Evolutionary conservation across 1,140 invertebrate species (phyloP).

Genomic region (Copidosoma floridanum): DNA sequence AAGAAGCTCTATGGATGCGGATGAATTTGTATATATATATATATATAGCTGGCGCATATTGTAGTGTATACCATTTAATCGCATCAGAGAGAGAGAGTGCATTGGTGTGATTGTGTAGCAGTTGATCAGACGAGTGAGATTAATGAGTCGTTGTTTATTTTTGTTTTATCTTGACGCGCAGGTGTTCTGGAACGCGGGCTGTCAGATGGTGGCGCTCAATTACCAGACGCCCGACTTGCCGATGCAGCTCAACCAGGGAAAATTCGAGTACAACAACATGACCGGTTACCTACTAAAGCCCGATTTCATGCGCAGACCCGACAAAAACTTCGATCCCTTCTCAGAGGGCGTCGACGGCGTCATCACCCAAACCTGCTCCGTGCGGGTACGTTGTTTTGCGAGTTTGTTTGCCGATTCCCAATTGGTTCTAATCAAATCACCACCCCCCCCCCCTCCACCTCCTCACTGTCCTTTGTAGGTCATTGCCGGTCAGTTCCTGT

Average conservation of each 20-base stretch:
- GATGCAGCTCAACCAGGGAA: conserved; percentile 80
- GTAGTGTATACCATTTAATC: too few relatives aligned
- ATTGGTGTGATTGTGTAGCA: too few relatives aligned
- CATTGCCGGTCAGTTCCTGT: conserved; percentile 52
- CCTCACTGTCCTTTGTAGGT: conserved; percentile 34
- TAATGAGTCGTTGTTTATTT: too few relatives aligned
- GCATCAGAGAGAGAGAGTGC: too few relatives aligned
- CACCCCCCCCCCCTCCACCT: too few relatives aligned
- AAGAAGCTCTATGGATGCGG: too few relatives aligned
- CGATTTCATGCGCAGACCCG: conserved; percentile 75
- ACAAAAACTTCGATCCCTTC: conserved; percentile 74
- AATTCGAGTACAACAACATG: conserved; percentile 73
- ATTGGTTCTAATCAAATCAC: too few relatives aligned
- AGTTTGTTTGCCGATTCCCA: conserved; percentile 19
- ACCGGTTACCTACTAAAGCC: conserved; percentile 75
- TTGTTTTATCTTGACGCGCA: too few relatives aligned
- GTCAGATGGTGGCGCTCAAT: conserved; percentile 78
- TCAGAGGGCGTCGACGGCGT: conserved; percentile 78
- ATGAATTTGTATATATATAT: too few relatives aligned
- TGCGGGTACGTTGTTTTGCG: conserved; percentile 51
- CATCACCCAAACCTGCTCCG: conserved; percentile 67
- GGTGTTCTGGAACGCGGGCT: conserved; percentile 78
- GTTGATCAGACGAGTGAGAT: too few relatives aligned
- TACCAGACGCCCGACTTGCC: conserved; percentile 77
- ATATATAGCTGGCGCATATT: too few relatives aligned